Percentiles rank a stretch among this genome's conserved stretches.
phyloP scores from a whole-genome alignment of 2,888 invertebrate species.

The Sinhomidia bicolor region DNA sequence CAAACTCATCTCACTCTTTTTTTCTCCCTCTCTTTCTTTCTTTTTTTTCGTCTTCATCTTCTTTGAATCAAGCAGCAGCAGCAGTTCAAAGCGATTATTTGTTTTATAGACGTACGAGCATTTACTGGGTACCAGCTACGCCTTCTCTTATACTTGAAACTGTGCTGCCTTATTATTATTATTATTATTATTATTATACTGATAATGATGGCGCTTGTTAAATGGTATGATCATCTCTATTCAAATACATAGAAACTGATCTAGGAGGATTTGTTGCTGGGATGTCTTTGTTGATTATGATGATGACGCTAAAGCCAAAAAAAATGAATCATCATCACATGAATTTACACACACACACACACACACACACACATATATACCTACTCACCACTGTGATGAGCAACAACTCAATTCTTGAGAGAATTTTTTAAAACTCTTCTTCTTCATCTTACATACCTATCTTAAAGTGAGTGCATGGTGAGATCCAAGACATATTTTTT shows the following conservation, averaged over 20 bases:
- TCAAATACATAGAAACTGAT: constrained; percentile 60
- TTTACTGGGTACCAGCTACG: not conserved
- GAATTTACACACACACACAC: too few species aligned
- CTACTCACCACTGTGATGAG: not conserved
- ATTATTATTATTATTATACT: not conserved
- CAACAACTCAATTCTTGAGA: constrained; percentile 38
- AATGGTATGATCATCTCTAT: constrained; percentile 51
- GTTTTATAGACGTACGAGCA: constrained; percentile 9
- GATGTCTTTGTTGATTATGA: constrained; percentile 46
- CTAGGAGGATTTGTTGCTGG: constrained; percentile 14
- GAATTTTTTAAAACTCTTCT: constrained; percentile 29
- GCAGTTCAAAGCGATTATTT: not conserved
- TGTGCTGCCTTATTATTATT: not conserved
- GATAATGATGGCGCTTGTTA: constrained; percentile 13
- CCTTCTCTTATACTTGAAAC: constrained; percentile 1
- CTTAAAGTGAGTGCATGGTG: constrained; percentile 14
- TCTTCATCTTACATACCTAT: not conserved
- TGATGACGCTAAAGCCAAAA: constrained; percentile 8
- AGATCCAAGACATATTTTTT: constrained; percentile 34
- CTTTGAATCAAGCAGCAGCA: not conserved
- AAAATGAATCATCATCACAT: constrained; percentile 31
- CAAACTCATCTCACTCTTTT: constrained; percentile 47
- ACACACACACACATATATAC: too few species aligned
- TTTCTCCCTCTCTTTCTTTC: not conserved
- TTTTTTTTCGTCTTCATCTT: not conserved